Evolutionary conservation across 2,797 vertebrate genomes (phyloP), one percentile per base, ranked within the genome.

Genomic region (Hippoglossus hippoglossus): DNA sequence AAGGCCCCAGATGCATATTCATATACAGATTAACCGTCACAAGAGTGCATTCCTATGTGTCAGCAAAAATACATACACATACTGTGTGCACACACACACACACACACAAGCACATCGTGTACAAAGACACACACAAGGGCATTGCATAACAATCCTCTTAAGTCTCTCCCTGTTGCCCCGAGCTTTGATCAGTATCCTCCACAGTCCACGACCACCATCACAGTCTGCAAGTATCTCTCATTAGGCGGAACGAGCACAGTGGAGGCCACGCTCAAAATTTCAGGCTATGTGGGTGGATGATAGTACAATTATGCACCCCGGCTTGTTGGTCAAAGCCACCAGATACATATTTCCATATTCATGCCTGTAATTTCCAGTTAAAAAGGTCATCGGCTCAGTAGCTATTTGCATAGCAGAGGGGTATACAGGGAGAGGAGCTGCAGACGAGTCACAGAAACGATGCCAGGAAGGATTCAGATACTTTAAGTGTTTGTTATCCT

Each of bases 341-440:
- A 57, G 67, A 83, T 72, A 78, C 66, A 80, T 44, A 87, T 89
- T 91, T 91, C 60, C 85, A 88, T 89, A 88, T 87, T 87, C 75
- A 87, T 83, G 73, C 44, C 0, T 75, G 67, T 82, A 88, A 80
- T 79, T 80, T 84, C 63, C 65, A 71, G 73, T 82, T 84, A 57
- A 84, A 88, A 84, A 87, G 79, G 85, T 85, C 76, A 83, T 73
- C 64, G 76, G 53, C 69, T 75, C 62, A n/a, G 65, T 15, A 63
- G 46, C 21, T 53, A 84, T 87, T 89, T 85, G 76, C 79, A 87
- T 80, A 75, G 70, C 54, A 71, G 55, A 84, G 74, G 34, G 55
- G 21, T 39, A 47, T 71, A 47, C 44, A 19, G 75, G 39, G 75
- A 76, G 82, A 71, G 64, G 63, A 86, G 72, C 49, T 19, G 28